Evolutionary conservation across 2,888 invertebrate genomes (phyloP).

Genomic region (Bombylius discolor): DNA sequence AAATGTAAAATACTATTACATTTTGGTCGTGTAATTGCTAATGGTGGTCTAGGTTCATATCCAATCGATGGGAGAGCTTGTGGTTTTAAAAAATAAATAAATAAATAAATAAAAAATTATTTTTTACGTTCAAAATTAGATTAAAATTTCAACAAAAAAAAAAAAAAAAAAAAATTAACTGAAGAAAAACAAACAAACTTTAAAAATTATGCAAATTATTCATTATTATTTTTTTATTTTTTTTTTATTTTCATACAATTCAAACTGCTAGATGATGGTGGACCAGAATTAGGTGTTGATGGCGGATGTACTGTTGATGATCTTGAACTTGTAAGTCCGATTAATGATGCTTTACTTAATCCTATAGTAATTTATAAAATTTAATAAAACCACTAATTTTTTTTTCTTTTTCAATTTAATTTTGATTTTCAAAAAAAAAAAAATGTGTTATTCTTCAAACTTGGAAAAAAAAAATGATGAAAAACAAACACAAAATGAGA

Average conservation of each 20-base stretch:
- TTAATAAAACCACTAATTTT: not conserved
- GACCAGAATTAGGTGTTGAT: constrained; percentile 57
- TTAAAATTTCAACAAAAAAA: constrained; percentile 10
- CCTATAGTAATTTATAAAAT: constrained; percentile 39
- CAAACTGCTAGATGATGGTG: constrained; percentile 52
- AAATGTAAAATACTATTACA: constrained; percentile 91
- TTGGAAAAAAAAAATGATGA: too few species aligned
- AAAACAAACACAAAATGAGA: not conserved
- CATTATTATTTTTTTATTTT: too few species aligned
- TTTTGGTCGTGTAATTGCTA: constrained; percentile 69
- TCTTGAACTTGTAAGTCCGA: constrained; percentile 62
- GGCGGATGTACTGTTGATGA: constrained; percentile 52
- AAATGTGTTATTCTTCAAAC: not conserved
- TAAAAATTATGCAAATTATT: too few species aligned
- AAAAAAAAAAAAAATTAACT: not conserved
- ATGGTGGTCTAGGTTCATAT: constrained; percentile 48
- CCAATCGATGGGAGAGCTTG: constrained; percentile 51
- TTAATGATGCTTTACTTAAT: constrained; percentile 65
- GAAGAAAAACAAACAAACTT: too few species aligned
- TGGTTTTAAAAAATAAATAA: constrained; percentile 15
- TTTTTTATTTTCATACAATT: constrained; percentile 42
- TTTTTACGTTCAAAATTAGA: not conserved
- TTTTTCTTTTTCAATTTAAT: not conserved
- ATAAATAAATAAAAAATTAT: not conserved
- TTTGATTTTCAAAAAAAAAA: constrained; percentile 1